Conservation (phyloP, 2,113 vertebrate genomes). For the Vulpes ferrilata region DNA sequence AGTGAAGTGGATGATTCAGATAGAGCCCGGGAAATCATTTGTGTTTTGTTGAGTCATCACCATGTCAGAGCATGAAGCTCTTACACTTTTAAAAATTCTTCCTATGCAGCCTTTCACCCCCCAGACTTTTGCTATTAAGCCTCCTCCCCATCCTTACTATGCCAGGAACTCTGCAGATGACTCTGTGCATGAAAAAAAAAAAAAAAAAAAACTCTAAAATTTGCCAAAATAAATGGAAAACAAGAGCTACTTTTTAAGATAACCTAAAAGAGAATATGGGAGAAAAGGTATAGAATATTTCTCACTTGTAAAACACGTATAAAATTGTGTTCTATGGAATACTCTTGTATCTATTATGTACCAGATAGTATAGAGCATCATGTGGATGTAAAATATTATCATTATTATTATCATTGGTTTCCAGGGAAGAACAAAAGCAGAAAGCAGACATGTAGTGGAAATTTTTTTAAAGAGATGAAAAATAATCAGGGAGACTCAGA, state of each 20-base stretch:
- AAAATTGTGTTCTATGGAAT: constrained; percentile 26
- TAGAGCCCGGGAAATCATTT: neutral
- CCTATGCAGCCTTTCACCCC: neutral
- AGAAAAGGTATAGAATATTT: neutral
- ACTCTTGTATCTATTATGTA: neutral
- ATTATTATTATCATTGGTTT: neutral
- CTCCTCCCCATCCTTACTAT: neutral
- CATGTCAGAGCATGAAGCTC: neutral
- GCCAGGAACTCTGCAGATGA: neutral
- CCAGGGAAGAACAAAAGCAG: neutral
- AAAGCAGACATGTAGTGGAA: constrained; percentile 1
- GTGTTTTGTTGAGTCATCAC: neutral
- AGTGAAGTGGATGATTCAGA: neutral
- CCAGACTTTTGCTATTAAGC: neutral
- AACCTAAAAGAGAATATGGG: neutral
- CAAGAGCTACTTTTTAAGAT: constrained; percentile 18
- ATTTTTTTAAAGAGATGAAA: neutral
- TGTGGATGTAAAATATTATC: neutral
- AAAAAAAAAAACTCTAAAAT: neutral
- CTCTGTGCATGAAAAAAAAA: neutral
- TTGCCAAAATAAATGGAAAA: constrained; percentile 43
- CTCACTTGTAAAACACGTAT: constrained; percentile 33
- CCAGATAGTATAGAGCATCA: neutral
- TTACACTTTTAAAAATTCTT: neutral
- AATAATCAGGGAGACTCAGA: neutral